phyloP scores from a whole-genome alignment of 35 echinoderm and acorn worm species.

The Ptychodera flava region DNA sequence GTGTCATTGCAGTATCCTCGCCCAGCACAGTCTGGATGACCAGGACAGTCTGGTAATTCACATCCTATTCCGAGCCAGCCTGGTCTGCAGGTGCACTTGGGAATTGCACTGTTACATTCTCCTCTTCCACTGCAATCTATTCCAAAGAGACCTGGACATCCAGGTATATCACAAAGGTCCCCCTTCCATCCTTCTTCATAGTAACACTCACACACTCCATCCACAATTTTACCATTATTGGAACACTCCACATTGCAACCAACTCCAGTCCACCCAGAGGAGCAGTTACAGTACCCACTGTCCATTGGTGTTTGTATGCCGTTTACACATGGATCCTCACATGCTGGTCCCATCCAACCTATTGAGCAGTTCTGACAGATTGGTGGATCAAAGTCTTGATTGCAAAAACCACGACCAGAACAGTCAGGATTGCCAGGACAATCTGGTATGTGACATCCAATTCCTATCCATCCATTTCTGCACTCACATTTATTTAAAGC shows the following conservation, averaged over 20 bases:
- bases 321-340: neutral
- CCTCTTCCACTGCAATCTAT: slow-evolving; percentile 61
- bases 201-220: slow-evolving; percentile 51
- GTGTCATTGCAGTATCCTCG: slow-evolving; percentile 60
- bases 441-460: slow-evolving; percentile 64
- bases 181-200: slow-evolving; percentile 64
- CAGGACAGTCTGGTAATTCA: slow-evolving; percentile 76
- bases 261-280: slow-evolving; percentile 52
- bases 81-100: slow-evolving; percentile 49
- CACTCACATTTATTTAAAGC: slow-evolving; percentile 64
- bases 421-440: slow-evolving; percentile 84
- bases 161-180: slow-evolving; percentile 63
- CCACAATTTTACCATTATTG: slow-evolving; percentile 53
- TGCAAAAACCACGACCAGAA: slow-evolving; percentile 50
- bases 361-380: neutral
- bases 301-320: neutral
- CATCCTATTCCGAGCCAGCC: slow-evolving; percentile 81
- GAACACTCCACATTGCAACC: slow-evolving; percentile 85
- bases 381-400: neutral
- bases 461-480: slow-evolving; percentile 50
- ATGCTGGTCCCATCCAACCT: neutral
- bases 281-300: neutral
- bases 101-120: slow-evolving; percentile 68
- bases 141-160: slow-evolving; percentile 59
- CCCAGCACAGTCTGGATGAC: slow-evolving; percentile 61